Evolutionary conservation across 2,888 invertebrate genomes (phyloP), one percentile per base, ranked within the genome.

Genomic region (Andrena minutula): DNA sequence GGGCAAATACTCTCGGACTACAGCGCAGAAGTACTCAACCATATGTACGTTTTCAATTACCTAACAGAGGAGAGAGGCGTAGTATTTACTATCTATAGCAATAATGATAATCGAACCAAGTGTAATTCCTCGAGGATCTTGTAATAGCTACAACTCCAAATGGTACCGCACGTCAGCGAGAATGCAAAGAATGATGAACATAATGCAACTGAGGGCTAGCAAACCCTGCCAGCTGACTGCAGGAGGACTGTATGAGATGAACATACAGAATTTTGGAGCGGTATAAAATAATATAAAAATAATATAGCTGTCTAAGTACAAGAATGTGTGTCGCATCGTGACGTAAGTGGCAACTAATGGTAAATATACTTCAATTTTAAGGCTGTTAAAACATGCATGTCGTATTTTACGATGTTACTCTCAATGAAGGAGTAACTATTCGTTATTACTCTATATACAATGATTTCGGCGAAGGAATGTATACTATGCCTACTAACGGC

Each of bases 141-240:
- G 8, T 35, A 35, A 49, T n/a, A 49, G 49, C n/a, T 49, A n/a
- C 49, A n/a, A n/a, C n/a, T 16, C n/a, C 49, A 49, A 16, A n/a
- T 49, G 49, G 84, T 84, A 84, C 41, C 26, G 69, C 32, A 28
- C 47, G 5, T 26, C 85, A 0, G 6, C 30, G 7, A 53, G 65
- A 8, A 66, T 64, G 7, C 85, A 81, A 53, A 85, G 60, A 35
- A 49, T 81, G 41, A 4, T 66, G 20, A 5, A 75, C 2, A 63
- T 75, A 3, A 28, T 75, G 1, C 53, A 75, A 66, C 23, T 20
- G 23, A 75, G 71, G 7, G 32, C 49, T 3, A 4, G 49, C 5
- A 49, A 12, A 5, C 66, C 75, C 2, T 58, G 26, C 35, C 35
- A 32, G 3, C 28, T 82, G 20, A 70, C 51, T 23, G 82, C 79